Conservation (phyloP, 1,140 invertebrate species). For the Leptopilina clavipes region DNA sequence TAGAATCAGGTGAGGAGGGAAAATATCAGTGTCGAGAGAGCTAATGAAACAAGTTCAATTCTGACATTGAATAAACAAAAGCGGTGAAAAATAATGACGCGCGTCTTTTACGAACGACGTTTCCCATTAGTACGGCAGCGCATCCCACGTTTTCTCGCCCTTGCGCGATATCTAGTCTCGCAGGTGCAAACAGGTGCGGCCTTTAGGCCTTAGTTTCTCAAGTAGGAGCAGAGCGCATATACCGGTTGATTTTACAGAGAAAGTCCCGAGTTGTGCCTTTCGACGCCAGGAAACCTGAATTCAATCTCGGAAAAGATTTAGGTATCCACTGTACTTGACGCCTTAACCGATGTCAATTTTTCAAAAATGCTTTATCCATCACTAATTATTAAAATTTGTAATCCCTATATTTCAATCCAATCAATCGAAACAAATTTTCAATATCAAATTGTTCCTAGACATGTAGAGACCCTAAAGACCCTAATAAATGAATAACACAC, state of each 20-base stretch:
- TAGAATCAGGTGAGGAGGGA: not conserved
- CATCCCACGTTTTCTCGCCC: constrained; percentile 52
- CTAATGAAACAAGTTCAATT: constrained; percentile 21
- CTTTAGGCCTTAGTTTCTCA: constrained; percentile 38
- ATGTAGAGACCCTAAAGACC: too few relatives aligned
- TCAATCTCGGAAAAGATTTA: constrained; percentile 30
- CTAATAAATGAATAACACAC: too few relatives aligned
- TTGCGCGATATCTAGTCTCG: constrained; percentile 42
- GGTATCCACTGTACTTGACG: too few relatives aligned
- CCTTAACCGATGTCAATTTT: too few relatives aligned
- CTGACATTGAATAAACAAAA: constrained; percentile 35
- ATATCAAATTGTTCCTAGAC: too few relatives aligned
- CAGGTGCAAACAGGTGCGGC: constrained; percentile 49
- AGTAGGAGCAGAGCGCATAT: constrained; percentile 47
- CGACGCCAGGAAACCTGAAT: constrained; percentile 51
- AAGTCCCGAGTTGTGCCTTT: constrained; percentile 41
- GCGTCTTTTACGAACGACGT: constrained; percentile 45
- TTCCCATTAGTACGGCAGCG: constrained; percentile 40
- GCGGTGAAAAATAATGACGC: constrained; percentile 42
- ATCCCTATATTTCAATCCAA: too few relatives aligned
- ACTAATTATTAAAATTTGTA: too few relatives aligned
- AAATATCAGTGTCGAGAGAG: not conserved
- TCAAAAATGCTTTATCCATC: too few relatives aligned
- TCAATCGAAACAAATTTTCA: too few relatives aligned
- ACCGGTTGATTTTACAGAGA: too few relatives aligned